A percentile compares a stretch with the other conserved stretches of the same genome.
Conservation (phyloP, 2,113 vertebrate genomes). For the Hyperoodon ampullatus region DNA sequence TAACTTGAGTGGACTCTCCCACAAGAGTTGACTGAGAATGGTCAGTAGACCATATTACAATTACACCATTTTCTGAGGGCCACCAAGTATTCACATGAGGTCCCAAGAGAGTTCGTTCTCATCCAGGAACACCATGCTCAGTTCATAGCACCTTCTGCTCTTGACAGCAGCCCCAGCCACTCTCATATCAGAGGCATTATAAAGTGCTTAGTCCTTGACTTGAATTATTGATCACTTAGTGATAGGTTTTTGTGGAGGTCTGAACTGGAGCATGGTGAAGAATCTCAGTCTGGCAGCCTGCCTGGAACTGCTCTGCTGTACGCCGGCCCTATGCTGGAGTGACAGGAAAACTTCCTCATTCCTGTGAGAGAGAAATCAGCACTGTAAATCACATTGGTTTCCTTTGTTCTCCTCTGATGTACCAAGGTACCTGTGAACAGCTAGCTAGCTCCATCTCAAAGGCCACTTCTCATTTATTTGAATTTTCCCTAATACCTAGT, state of each 20-base stretch:
- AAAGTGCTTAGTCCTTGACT: conserved; percentile 41
- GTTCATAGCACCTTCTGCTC: background rate
- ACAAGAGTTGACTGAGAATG: background rate
- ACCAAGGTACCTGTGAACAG: background rate
- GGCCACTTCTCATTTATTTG: background rate
- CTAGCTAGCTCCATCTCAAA: background rate
- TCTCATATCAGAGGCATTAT: background rate
- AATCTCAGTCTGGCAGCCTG: background rate
- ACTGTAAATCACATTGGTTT: background rate
- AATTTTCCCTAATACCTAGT: background rate
- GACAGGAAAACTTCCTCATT: background rate
- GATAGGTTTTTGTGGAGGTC: background rate
- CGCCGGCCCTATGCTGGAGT: background rate
- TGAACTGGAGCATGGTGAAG: background rate
- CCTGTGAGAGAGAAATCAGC: background rate
- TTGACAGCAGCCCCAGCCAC: background rate
- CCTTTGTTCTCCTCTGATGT: conserved; percentile 5
- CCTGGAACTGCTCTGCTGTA: background rate
- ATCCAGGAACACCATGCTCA: background rate
- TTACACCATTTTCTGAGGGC: background rate
- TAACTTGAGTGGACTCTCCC: background rate
- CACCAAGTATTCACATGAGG: background rate
- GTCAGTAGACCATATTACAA: background rate
- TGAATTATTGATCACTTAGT: conserved; percentile 9
- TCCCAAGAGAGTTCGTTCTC: background rate